Percentiles rank a stretch among this genome's conserved stretches.
Evolutionary conservation across 2,113 vertebrate species (phyloP).

Genomic region (Labeo rohita): DNA sequence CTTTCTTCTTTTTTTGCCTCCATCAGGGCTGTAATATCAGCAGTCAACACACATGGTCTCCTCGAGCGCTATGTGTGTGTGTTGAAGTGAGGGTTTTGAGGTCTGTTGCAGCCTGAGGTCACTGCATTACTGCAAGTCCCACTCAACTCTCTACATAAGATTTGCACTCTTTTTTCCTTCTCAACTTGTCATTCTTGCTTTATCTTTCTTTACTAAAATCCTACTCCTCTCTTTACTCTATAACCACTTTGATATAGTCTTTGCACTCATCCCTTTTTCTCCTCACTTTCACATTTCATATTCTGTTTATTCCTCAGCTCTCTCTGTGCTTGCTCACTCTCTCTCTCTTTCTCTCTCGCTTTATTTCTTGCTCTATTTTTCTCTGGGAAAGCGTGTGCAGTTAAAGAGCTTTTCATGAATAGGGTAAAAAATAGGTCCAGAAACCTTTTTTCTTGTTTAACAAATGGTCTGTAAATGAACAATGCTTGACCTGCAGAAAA

Average conservation of each 20-base stretch:
- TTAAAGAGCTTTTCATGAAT: background rate
- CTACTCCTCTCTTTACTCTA: conserved; percentile 1
- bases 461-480: background rate
- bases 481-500: conserved; percentile 2
- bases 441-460: background rate
- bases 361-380: background rate
- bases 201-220: conserved; percentile 22
- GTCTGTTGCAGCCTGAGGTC: conserved; percentile 34
- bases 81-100: background rate
- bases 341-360: conserved; percentile 1
- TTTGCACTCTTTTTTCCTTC: conserved; percentile 13
- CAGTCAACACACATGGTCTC: conserved; percentile 14
- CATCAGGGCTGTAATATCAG: conserved; percentile 24
- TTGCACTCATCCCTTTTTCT: conserved; percentile 16
- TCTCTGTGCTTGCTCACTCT: background rate
- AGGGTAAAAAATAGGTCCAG: background rate
- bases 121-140: conserved; percentile 1
- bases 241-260: background rate
- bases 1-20: background rate
- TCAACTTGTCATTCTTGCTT: conserved; percentile 15
- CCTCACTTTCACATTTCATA: background rate
- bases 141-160: conserved; percentile 27
- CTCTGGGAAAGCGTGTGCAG: background rate
- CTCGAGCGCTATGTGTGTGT: background rate
- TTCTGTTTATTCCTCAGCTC: conserved; percentile 4